Conservation (phyloP, 2,888 invertebrate species). For the Papilio protenor region DNA sequence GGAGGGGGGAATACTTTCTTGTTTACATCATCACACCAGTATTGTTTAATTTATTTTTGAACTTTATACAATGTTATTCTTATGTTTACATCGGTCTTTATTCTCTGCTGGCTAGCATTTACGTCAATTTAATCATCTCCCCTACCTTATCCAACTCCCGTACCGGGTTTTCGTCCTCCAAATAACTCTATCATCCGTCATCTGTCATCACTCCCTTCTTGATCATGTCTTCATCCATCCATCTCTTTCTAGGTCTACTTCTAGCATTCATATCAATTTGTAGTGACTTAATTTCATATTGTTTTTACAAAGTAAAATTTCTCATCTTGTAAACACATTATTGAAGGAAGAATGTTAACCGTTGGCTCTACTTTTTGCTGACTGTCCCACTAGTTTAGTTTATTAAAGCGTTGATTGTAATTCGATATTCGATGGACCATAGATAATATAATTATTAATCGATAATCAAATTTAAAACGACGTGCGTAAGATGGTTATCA, state of each 20-base stretch:
- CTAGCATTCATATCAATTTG: too few relatives aligned
- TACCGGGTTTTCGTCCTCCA: too few relatives aligned
- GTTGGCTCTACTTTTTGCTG: not conserved
- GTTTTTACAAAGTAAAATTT: not conserved
- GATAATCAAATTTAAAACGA: constrained; percentile 25
- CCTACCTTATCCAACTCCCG: too few relatives aligned
- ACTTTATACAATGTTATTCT: too few relatives aligned
- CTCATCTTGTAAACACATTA: not conserved
- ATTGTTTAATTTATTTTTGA: constrained; percentile 13
- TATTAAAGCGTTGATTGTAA: not conserved
- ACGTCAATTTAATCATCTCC: too few relatives aligned
- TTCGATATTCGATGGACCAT: not conserved
- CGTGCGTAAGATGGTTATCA: constrained; percentile 49
- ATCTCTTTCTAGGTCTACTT: too few relatives aligned
- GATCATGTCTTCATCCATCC: too few relatives aligned
- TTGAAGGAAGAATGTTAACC: not conserved
- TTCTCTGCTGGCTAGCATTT: too few relatives aligned
- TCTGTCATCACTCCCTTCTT: too few relatives aligned
- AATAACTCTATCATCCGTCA: too few relatives aligned
- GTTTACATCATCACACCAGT: constrained; percentile 39
- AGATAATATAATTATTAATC: constrained; percentile 18
- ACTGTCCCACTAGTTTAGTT: not conserved
- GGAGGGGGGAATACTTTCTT: constrained; percentile 33
- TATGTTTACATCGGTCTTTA: too few relatives aligned
- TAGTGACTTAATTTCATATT: too few relatives aligned